Base-by-base conservation (phyloP, 2,113 vertebrate genomes). In the Dasyprocta punctata region DNA sequence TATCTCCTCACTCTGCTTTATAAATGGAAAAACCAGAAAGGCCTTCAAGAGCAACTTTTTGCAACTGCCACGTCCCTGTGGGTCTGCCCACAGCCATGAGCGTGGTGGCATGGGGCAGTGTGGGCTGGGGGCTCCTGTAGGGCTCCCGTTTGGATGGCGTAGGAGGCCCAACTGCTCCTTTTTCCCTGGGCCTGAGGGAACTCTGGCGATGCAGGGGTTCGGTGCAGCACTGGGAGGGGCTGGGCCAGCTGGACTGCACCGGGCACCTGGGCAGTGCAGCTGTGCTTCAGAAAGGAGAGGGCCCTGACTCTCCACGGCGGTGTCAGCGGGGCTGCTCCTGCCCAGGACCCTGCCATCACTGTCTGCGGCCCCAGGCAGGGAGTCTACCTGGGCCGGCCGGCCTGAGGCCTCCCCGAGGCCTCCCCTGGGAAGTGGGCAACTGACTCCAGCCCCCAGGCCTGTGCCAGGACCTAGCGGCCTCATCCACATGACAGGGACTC, bases 1-100 rank as follows among this genome's bases (percentile, higher is more conserved):
- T 98, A 99, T 98, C 98, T 97, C 97, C 90, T 99, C 95, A 97
- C 98, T 98, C 97, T 94, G 96, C 97, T 97, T 98, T 98, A 98
- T 98, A 99, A 99, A 98, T 98, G 98, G 98, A 99, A 98, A 99
- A 98, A 73, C 81, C 85, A 94, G 95, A 97, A 96, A 63, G 20
- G 33, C 12, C 95, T 97, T 61, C 94, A n/a, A 82, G 77, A 82
- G 90, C 73, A 80, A 84, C 95, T 88, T 90, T 93, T 71, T 54
- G 44, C 85, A 17, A 19, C 71, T 20, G 17, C 9, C 28, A 36
- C 14, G 80, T 95, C 87, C 58, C 10, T 87, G 94, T 54, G 65
- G 33, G 28, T 80, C 87, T 71, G 71, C 92, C 56, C 14, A 13
- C 26, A 71, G 71, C 67, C 5, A 0, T 52, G 60, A 58, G 94